phyloP scores from a whole-genome alignment of 2,113 vertebrate species.

The Eidolon helvum region DNA sequence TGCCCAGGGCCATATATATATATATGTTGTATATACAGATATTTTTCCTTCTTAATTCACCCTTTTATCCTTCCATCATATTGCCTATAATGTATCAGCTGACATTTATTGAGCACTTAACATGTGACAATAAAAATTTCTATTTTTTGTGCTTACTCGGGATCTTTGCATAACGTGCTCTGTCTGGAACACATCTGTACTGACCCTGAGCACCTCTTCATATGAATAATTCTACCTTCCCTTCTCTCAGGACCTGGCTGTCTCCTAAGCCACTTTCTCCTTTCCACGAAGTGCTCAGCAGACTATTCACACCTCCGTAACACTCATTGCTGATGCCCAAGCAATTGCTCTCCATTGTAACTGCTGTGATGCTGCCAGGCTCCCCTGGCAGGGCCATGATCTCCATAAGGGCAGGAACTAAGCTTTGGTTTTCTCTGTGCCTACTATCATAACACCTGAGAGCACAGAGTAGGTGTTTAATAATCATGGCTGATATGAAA shows the following conservation, averaged over 20 bases:
- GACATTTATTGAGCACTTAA: neutral
- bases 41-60: conserved; percentile 6
- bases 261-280: neutral
- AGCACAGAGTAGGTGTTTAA: neutral
- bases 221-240: neutral
- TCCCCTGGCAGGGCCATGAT: too few species aligned
- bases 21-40: neutral
- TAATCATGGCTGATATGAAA: neutral
- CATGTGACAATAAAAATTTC: neutral
- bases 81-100: neutral
- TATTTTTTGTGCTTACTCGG: neutral
- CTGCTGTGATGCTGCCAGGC: neutral
- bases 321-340: neutral
- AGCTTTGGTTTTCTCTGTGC: neutral
- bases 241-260: neutral
- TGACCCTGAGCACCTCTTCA: neutral
- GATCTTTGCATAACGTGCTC: neutral
- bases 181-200: neutral
- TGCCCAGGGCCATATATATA: neutral
- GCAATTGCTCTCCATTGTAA: neutral
- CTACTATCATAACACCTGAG: neutral
- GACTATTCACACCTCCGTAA: too few species aligned
- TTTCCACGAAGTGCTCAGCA: neutral
- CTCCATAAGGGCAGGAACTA: neutral
- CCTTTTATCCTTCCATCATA: neutral